These are phyloP conservation scores for Paramormyrops kingsleyae DNA, from an alignment of 2,113 vertebrate species.

Conservation along the genomic window DNA sequence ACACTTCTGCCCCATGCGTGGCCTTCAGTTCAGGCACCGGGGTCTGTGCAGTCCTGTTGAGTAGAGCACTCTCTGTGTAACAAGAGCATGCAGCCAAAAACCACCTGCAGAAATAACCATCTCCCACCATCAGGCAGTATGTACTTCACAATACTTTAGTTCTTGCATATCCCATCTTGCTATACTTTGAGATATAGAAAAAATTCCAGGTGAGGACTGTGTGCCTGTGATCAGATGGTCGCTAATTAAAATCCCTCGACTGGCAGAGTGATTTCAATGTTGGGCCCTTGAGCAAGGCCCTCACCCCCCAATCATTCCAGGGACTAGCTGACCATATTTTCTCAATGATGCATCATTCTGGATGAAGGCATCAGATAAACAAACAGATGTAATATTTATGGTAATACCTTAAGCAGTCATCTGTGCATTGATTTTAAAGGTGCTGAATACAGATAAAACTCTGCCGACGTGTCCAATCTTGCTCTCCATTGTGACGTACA, in stretches of 20 bases:
- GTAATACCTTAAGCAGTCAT: neutral
- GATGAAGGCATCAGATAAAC: neutral
- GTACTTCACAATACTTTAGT: neutral
- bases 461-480: neutral
- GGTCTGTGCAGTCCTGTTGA: neutral
- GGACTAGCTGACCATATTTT: neutral
- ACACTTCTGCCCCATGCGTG: constrained; percentile 74
- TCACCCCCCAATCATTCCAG: neutral
- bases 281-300: neutral
- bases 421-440: neutral
- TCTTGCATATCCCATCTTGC: neutral
- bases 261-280: neutral
- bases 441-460: neutral
- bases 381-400: neutral
- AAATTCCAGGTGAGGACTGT: neutral
- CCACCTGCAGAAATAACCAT: neutral
- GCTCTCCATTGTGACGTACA: neutral
- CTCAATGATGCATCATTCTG: neutral
- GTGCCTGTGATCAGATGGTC: neutral
- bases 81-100: neutral
- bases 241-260: neutral
- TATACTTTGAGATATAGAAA: neutral
- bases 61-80: neutral
- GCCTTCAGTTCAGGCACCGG: neutral
- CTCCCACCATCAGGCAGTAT: neutral